A percentile compares a stretch with the other conserved stretches of the same genome.
These are phyloP conservation scores for Cyaniris semiargus DNA, from an alignment of 2,888 invertebrate species.

Conservation along the genomic window DNA sequence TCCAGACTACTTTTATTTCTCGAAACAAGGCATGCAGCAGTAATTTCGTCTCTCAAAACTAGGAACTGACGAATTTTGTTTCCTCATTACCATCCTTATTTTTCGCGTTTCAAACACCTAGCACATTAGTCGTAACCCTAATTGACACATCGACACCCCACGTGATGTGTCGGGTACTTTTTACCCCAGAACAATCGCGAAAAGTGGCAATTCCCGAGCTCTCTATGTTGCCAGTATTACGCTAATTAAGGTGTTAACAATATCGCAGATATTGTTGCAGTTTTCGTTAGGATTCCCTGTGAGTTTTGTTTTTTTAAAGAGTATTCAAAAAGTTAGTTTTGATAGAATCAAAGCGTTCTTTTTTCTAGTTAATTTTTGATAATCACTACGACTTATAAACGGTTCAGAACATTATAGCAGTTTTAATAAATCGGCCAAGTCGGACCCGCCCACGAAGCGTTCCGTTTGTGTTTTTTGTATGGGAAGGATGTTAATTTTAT, in stretches of 20 bases:
- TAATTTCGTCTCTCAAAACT: neutral
- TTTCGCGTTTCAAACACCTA: constrained; percentile 1
- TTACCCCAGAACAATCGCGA: constrained; percentile 50
- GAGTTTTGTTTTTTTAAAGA: neutral
- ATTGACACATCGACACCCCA: constrained; percentile 56
- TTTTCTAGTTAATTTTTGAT: too few relatives aligned
- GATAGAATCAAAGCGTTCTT: too few relatives aligned
- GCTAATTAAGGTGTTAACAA: constrained; percentile 64
- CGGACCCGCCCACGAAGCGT: too few relatives aligned
- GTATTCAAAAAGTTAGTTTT: neutral
- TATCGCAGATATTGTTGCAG: constrained; percentile 45
- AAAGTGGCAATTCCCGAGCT: constrained; percentile 64
- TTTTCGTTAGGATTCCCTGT: constrained; percentile 47
- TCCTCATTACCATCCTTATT: neutral
- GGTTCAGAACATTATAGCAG: too few relatives aligned
- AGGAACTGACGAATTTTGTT: constrained; percentile 8
- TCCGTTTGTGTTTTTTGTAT: too few relatives aligned
- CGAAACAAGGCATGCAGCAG: neutral
- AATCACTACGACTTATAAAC: too few relatives aligned
- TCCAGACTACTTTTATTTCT: neutral
- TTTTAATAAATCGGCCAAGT: too few relatives aligned
- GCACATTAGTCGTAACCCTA: constrained; percentile 47
- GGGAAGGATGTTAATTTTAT: too few relatives aligned
- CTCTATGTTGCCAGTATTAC: constrained; percentile 55
- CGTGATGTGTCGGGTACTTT: constrained; percentile 49